Conservation (phyloP, 2,797 vertebrate species). For the Parauchenoglanis ngamensis region DNA sequence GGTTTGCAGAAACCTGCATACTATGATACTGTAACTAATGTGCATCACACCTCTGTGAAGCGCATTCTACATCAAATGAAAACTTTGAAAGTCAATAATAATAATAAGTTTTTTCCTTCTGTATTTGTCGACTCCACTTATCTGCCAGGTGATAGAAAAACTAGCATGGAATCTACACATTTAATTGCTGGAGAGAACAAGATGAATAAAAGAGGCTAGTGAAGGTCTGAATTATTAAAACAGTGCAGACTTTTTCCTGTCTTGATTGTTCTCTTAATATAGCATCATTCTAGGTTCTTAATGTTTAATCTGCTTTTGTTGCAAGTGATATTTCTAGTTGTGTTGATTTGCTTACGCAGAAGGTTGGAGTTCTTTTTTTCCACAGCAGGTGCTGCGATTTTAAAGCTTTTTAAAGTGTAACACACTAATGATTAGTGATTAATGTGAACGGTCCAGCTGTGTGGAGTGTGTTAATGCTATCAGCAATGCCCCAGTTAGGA, state of each 20-base stretch:
- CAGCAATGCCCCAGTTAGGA: not conserved
- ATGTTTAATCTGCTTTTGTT: constrained; percentile 10
- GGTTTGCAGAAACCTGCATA: no score
- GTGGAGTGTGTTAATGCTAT: not conserved
- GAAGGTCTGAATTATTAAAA: constrained; percentile 5
- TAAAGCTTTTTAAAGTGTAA: not conserved
- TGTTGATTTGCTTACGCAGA: not conserved
- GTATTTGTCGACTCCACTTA: not conserved
- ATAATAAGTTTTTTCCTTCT: not conserved
- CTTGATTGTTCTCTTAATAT: not conserved
- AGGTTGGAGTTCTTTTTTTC: not conserved
- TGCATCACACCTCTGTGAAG: not conserved
- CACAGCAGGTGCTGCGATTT: not conserved
- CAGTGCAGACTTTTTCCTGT: constrained; percentile 5
- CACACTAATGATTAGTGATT: not conserved
- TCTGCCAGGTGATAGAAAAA: not conserved
- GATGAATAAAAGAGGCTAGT: not conserved
- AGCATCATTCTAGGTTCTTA: constrained; percentile 1
- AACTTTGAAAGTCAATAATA: not conserved
- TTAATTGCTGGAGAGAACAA: not conserved
- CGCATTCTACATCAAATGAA: not conserved
- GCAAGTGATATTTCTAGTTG: not conserved
- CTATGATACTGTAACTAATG: no score
- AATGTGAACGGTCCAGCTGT: constrained; percentile 3
- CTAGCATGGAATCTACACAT: no score